These are phyloP conservation scores for Caenorhabditis sinica DNA, from an alignment of 2,888 invertebrate species.

Conservation along the genomic window DNA sequence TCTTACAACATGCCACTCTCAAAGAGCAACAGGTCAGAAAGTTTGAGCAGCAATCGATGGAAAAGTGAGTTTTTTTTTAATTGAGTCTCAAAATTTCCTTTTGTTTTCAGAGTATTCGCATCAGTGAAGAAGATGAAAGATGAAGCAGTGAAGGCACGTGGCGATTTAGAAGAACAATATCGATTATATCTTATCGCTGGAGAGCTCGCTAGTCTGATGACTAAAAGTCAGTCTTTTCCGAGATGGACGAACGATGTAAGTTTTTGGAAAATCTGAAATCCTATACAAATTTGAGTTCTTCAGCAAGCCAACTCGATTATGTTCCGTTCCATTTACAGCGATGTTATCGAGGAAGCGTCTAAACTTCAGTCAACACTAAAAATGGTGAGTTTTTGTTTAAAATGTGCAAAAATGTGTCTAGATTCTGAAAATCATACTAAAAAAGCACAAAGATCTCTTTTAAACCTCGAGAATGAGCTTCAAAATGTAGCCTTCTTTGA, in stretches of 20 bases:
- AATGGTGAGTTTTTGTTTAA: slow-evolving; percentile 30
- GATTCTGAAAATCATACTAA: too few species aligned
- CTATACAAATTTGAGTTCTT: neutral
- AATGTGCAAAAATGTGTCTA: too few species aligned
- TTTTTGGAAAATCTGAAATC: neutral
- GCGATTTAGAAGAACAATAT: slow-evolving; percentile 63
- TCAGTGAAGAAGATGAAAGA: slow-evolving; percentile 47
- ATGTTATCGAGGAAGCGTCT: slow-evolving; percentile 20
- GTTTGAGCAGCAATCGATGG: slow-evolving; percentile 25
- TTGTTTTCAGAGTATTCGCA: slow-evolving; percentile 49
- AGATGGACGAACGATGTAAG: slow-evolving; percentile 17
- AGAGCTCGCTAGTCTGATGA: slow-evolving; percentile 37
- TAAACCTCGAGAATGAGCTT: too few species aligned
- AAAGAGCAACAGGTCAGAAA: slow-evolving; percentile 29
- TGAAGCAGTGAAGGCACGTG: slow-evolving; percentile 34
- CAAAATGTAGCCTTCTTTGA: too few species aligned
- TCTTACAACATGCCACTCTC: slow-evolving; percentile 17
- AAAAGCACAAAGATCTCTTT: too few species aligned
- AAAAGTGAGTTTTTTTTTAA: slow-evolving; percentile 40
- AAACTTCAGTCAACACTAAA: slow-evolving; percentile 42
- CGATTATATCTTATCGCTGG: slow-evolving; percentile 41
- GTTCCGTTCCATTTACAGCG: slow-evolving; percentile 11
- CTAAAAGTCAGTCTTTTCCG: neutral
- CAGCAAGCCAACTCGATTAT: slow-evolving; percentile 20
- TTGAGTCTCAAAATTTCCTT: neutral